Evolutionary conservation across 2,888 invertebrate species (phyloP).

Genomic region (Patella pellucida): DNA sequence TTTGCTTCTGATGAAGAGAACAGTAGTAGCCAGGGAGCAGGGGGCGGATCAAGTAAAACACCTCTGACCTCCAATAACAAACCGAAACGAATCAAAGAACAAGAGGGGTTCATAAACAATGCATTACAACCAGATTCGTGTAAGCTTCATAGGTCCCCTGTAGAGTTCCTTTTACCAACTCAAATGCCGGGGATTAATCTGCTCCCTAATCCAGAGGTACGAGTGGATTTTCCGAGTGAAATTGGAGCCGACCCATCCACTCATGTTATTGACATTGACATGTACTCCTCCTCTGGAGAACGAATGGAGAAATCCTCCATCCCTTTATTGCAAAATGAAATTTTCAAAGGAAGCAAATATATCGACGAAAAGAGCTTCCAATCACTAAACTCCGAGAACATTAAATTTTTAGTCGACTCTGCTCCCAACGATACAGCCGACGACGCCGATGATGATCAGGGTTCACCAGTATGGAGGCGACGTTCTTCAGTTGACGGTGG

Average conservation of each 20-base stretch:
- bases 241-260: not conserved
- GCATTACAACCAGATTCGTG: constrained; percentile 20
- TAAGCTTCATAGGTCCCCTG: constrained; percentile 4
- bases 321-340: constrained; percentile 48
- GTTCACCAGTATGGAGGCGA: constrained; percentile 40
- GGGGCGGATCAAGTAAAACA: constrained; percentile 17
- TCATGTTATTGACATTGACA: constrained; percentile 20
- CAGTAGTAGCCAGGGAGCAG: constrained; percentile 50
- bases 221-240: constrained; percentile 28
- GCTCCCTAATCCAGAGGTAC: constrained; percentile 17
- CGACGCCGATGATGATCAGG: constrained; percentile 24
- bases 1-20: constrained; percentile 94
- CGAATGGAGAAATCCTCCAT: constrained; percentile 30
- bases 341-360: constrained; percentile 58
- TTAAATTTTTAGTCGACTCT: constrained; percentile 44
- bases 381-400: constrained; percentile 56
- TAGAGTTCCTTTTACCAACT: not conserved
- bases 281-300: constrained; percentile 26
- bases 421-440: constrained; percentile 23
- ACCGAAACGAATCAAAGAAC: not conserved
- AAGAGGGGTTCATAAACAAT: constrained; percentile 25
- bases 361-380: constrained; percentile 68
- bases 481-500: constrained; percentile 22
- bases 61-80: constrained; percentile 24
- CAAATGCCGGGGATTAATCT: constrained; percentile 11